Percentiles rank a stretch among this genome's conserved stretches.
Conservation (phyloP, 2,888 invertebrate species). For the Uloborus plumipes region DNA sequence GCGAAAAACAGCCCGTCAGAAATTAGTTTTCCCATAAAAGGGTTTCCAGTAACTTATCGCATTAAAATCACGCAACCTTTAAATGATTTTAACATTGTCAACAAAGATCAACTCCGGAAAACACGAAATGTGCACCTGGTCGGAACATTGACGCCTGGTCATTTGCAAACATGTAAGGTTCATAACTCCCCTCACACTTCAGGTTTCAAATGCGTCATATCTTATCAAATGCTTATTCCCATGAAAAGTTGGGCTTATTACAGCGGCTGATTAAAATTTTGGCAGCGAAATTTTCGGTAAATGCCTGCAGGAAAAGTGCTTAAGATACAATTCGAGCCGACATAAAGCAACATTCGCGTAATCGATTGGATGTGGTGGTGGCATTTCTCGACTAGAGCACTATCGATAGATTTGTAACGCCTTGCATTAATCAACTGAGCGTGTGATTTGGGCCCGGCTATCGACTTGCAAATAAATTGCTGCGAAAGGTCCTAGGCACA, state of each 20-base stretch:
- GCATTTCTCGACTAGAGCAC: slow-evolving; percentile 11
- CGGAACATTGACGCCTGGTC: no score
- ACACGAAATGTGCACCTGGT: no score
- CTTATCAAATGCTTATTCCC: slow-evolving; percentile 16
- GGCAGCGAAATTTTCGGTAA: slow-evolving; percentile 29
- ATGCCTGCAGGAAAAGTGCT: slow-evolving; percentile 15
- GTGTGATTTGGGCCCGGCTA: slow-evolving; percentile 16
- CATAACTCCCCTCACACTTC: background rate
- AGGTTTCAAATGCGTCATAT: slow-evolving; percentile 26
- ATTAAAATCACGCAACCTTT: no score
- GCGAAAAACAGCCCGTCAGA: no score
- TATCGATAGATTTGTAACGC: slow-evolving; percentile 50
- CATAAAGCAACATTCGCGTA: slow-evolving; percentile 5
- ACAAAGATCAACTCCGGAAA: no score
- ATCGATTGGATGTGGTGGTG: slow-evolving; percentile 37
- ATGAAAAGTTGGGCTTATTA: slow-evolving; percentile 14
- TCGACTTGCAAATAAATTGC: slow-evolving; percentile 47
- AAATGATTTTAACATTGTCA: no score
- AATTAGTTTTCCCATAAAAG: no score
- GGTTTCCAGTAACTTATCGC: no score
- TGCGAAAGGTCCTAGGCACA: background rate
- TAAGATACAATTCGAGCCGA: slow-evolving; percentile 8
- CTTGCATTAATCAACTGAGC: slow-evolving; percentile 44
- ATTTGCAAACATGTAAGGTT: no score
- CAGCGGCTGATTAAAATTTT: slow-evolving; percentile 47